phyloP scores from a whole-genome alignment of 2,797 vertebrate species.

The Ara ararauna region DNA sequence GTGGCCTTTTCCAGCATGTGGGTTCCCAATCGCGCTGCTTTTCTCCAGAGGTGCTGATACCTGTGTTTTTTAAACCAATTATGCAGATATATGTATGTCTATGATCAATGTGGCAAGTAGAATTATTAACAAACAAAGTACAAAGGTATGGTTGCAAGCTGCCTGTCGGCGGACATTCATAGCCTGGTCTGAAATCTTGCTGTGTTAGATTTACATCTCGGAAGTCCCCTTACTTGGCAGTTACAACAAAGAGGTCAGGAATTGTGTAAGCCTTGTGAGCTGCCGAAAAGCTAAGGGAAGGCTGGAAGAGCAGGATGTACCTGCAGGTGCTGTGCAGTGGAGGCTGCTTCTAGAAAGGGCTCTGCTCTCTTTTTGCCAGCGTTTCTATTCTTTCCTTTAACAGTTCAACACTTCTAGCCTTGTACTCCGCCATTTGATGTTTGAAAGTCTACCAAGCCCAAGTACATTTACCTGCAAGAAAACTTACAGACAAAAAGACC shows the following conservation, averaged over 20 bases:
- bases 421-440: not conserved
- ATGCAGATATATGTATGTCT: not conserved
- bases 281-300: not conserved
- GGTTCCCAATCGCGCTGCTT: not conserved
- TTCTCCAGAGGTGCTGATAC: not conserved
- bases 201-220: not conserved
- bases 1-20: not conserved
- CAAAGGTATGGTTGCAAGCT: not conserved
- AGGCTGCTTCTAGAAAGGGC: not conserved
- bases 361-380: not conserved
- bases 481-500: not conserved
- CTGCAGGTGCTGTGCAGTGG: not conserved
- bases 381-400: too few species aligned
- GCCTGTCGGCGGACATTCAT: not conserved
- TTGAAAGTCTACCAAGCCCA: not conserved
- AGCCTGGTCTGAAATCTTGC: not conserved
- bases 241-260: not conserved
- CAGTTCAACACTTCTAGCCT: not conserved
- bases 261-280: not conserved
- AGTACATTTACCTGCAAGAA: too few species aligned
- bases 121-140: not conserved
- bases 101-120: not conserved
- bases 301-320: not conserved
- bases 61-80: not conserved
- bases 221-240: not conserved